Base-by-base conservation (phyloP, 2,888 invertebrate genomes). In the Helicoverpa assulta region DNA sequence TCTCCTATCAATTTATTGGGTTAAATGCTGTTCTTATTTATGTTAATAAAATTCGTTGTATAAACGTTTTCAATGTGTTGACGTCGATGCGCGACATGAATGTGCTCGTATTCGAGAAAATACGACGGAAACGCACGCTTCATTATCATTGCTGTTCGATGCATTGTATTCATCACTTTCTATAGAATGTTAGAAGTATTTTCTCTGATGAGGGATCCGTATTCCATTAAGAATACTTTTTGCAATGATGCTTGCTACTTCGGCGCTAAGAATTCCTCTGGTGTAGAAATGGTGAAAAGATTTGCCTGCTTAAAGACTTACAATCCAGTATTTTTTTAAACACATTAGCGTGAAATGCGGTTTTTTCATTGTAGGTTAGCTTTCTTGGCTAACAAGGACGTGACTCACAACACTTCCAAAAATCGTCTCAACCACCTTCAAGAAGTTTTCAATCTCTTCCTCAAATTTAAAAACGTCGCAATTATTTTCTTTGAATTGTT, bases 1-100 rank as follows among this genome's bases (percentile, higher is more conserved):
- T 65, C 70, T 82, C 56, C 67, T 84, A 75, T 75, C 70, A 65
- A 78, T 82, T 87, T 84, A 88, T 83, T 85, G 62, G 83, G 82
- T 86, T 83, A 76, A 82, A 72, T 26, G 70, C 50, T 57, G 37
- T 55, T 33, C 12, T 73, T 78, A 67, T 76, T 67, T 67, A 71
- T 70, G 65, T 61, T 56, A 72, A 61, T 80, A 65, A 47, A 50
- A 77, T 50, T 55, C 56, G 33, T 60, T 58, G 18, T 73, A 50
- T 53, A 62, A 47, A 54, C 16, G 21, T 65, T 63, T 68, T 33
- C n/a, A 54, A 57, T 29, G 52, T 53, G 62, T 73, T 63, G 55
- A 56, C 43, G 18, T 58, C 53, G 52, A 73, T 59, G 57, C 53
- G 65, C 57, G 52, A 61, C 61, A 37, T 56, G 14, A 47, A 57